Conservation (phyloP, 2,888 invertebrate genomes). For the Drosophila glabriapex region DNA sequence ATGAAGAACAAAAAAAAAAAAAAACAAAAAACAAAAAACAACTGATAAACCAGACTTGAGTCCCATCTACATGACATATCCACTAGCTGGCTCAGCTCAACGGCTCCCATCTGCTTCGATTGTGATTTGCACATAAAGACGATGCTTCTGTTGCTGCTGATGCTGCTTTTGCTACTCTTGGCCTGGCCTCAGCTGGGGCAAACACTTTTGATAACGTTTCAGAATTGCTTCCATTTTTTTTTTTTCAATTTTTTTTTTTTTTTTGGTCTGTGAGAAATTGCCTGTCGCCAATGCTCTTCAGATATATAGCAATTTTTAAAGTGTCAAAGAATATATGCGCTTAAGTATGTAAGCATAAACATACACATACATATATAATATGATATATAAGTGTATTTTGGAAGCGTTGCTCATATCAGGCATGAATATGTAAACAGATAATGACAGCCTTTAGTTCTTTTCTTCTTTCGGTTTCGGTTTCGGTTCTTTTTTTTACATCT, state of each 20-base stretch:
- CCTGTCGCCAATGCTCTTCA: slow-evolving; percentile 67
- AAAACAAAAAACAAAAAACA: slow-evolving; percentile 12
- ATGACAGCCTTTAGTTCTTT: slow-evolving; percentile 54
- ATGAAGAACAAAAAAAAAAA: slow-evolving; percentile 14
- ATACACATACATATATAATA: slow-evolving; percentile 27
- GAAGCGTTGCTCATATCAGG: slow-evolving; percentile 6
- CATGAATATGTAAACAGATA: slow-evolving; percentile 78
- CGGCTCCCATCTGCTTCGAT: slow-evolving; percentile 70
- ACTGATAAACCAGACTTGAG: slow-evolving; percentile 51
- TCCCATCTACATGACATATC: slow-evolving; percentile 21
- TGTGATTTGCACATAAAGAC: slow-evolving; percentile 52
- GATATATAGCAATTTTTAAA: slow-evolving; percentile 79
- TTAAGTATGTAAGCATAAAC: slow-evolving; percentile 62
- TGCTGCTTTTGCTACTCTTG: slow-evolving; percentile 5
- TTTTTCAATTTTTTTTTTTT: background rate
- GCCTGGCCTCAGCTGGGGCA: slow-evolving; percentile 62
- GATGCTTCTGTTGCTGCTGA: slow-evolving; percentile 3
- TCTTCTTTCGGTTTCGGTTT: background rate
- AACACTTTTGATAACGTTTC: slow-evolving; percentile 36
- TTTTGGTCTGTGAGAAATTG: slow-evolving; percentile 67
- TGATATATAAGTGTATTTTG: slow-evolving; percentile 48
- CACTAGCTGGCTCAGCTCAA: slow-evolving; percentile 46
- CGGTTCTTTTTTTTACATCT: slow-evolving; percentile 13
- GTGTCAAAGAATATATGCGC: slow-evolving; percentile 73
- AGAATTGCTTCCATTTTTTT: slow-evolving; percentile 10